Evolutionary conservation across 53 echinoderm and acorn worm species (phyloP).

Genomic region (Echinometra lucunter): DNA sequence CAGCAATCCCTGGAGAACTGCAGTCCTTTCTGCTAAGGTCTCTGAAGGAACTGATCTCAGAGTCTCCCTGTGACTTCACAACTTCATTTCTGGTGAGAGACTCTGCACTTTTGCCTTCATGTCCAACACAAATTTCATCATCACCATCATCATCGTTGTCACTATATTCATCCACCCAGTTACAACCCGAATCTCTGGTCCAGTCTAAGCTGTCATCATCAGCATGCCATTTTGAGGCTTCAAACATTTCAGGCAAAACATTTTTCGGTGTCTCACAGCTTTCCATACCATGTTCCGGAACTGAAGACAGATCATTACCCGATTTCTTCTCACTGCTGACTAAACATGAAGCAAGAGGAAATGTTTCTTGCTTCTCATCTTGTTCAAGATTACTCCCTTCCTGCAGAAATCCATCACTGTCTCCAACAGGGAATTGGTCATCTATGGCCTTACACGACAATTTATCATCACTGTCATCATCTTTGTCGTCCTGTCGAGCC

Average conservation of each 20-base stretch:
- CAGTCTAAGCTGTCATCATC: neutral
- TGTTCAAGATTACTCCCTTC: neutral
- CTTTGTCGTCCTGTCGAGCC: neutral
- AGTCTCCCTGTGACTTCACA: neutral
- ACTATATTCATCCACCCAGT: neutral
- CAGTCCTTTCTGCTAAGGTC: neutral
- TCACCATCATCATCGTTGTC: neutral
- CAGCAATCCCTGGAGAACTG: neutral
- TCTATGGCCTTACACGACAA: neutral
- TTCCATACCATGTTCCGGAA: neutral
- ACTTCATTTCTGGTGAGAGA: neutral
- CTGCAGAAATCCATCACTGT: neutral
- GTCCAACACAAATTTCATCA: neutral
- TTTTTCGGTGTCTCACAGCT: neutral
- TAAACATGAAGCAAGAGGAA: neutral
- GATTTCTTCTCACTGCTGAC: neutral
- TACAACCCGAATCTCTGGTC: neutral
- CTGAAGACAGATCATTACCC: neutral
- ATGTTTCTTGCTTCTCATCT: neutral
- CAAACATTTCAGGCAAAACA: neutral
- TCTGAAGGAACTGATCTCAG: neutral
- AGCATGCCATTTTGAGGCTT: neutral
- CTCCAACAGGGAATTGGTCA: neutral
- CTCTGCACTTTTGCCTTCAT: neutral
- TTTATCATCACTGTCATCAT: neutral